A percentile compares a stretch with the other conserved stretches of the same genome.
These are phyloP conservation scores for Venturia canescens DNA, from an alignment of 1,140 invertebrate species.

Conservation along the genomic window DNA sequence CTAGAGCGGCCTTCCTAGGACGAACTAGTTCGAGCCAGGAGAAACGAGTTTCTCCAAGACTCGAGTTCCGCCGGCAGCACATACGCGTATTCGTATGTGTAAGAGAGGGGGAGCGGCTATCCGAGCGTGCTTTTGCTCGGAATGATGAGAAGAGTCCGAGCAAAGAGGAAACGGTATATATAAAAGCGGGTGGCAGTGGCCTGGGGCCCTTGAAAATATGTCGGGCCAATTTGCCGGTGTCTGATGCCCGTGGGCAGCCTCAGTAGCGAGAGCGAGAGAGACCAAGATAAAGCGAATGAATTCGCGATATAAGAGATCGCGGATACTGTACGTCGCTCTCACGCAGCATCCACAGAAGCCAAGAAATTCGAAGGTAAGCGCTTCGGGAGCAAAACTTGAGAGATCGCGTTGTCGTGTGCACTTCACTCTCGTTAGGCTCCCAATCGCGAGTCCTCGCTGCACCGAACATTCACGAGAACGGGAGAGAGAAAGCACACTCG, in stretches of 20 bases:
- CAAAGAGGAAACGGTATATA: slow-evolving; percentile 30
- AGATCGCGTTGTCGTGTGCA: slow-evolving; percentile 37
- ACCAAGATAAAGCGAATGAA: neutral
- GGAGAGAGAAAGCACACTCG: neutral
- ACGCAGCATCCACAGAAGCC: slow-evolving; percentile 47
- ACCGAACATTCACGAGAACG: neutral
- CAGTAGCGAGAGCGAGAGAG: neutral
- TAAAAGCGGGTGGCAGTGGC: slow-evolving; percentile 16
- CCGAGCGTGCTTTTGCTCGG: slow-evolving; percentile 35
- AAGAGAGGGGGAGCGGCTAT: neutral
- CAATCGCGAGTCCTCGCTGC: neutral
- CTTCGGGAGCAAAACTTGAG: slow-evolving; percentile 31
- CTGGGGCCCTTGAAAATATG: slow-evolving; percentile 58
- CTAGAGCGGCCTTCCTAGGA: too few species aligned
- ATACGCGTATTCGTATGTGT: neutral
- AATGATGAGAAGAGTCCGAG: slow-evolving; percentile 56
- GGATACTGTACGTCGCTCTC: slow-evolving; percentile 39
- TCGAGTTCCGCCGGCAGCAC: neutral
- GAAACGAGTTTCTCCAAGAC: neutral
- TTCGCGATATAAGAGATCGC: neutral
- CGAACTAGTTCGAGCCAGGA: too few species aligned
- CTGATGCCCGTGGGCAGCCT: slow-evolving; percentile 61
- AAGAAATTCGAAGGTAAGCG: neutral
- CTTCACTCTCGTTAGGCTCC: neutral
- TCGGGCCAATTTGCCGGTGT: slow-evolving; percentile 67